Base-by-base conservation (phyloP, 2,888 invertebrate species). In the Maniola hyperantus region DNA sequence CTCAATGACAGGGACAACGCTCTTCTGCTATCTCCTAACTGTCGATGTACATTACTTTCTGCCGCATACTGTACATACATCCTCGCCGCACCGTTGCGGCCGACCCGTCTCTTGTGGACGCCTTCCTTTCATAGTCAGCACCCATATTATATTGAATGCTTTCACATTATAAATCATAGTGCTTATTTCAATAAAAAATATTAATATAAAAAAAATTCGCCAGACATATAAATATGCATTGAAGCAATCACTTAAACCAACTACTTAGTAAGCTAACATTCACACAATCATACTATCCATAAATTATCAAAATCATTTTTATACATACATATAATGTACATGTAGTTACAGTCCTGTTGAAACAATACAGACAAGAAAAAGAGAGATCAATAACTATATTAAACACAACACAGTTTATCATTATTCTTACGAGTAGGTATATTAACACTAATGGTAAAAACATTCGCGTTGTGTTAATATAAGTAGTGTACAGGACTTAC, bases 401-500 rank as follows among this genome's bases (percentile, higher is more conserved):
- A 44, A 36, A 57, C 57, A 58, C 26, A 58, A 44, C n/a, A 44
- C 7, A 42, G 20, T 55, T 39, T 5, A 55, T 15, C 10, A 53
- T 53, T n/a, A n/a, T 34, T 36, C 1, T 36, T 36, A 54, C 8
- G 11, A 10, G 10, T 26, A 26, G 26, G 26, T 55, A 55, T 15
- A 36, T 34, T 15, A 20, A 48, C 48, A 48, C 26, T 18, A 66
- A 13, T 39, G 18, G 50, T 48, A 48, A 59, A 65, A 66, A 73
- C 73, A 85, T 84, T 86, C 85, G 86, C 86, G 73, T 74, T 42
- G 48, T 74, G 71, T 74, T 71, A 63, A 68, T 70, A 69, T 71
- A 71, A 69, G 61, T 69, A 83, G 69, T 71, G 75, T 70, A 70
- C 66, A 59, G 78, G 71, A 88, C 88, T 88, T 80, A 88, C 88